Percentiles rank a stretch among this genome's conserved stretches.
These are phyloP conservation scores for Sarcophilus harrisii DNA, from an alignment of 2,797 vertebrate species.

Conservation along the genomic window DNA sequence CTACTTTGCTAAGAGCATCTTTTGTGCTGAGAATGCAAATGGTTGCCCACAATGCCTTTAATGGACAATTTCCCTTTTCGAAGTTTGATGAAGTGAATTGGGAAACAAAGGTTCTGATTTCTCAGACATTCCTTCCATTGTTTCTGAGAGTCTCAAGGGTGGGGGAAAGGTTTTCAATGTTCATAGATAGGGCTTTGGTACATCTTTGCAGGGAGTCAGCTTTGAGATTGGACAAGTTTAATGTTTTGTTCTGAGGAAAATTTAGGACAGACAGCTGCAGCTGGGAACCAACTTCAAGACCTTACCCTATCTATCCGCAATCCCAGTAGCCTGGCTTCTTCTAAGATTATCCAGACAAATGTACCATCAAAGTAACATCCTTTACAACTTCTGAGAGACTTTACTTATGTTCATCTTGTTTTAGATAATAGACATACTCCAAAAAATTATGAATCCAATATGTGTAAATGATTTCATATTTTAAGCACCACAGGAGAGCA, in stretches of 20 bases:
- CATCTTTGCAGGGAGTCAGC: background rate
- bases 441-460: background rate
- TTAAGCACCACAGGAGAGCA: background rate
- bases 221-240: constrained; percentile 4
- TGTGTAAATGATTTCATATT: background rate
- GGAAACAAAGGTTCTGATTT: constrained; percentile 67
- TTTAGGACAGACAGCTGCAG: background rate
- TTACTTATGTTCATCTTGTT: constrained; percentile 11
- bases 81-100: constrained; percentile 21
- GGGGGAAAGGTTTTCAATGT: constrained; percentile 20
- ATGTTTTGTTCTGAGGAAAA: constrained; percentile 53
- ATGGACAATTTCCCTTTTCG: background rate
- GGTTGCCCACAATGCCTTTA: constrained; percentile 42
- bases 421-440: background rate
- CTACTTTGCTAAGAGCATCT: constrained; percentile 34
- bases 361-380: background rate
- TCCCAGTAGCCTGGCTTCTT: background rate
- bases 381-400: background rate
- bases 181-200: background rate
- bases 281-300: background rate
- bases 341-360: background rate
- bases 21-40: constrained; percentile 76
- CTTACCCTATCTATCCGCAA: background rate
- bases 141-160: constrained; percentile 41
- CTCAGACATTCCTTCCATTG: constrained; percentile 55